Percentiles rank a stretch among this genome's conserved stretches.
Evolutionary conservation across 2,888 invertebrate genomes (phyloP).

Genomic region (Augochlorella aurata): DNA sequence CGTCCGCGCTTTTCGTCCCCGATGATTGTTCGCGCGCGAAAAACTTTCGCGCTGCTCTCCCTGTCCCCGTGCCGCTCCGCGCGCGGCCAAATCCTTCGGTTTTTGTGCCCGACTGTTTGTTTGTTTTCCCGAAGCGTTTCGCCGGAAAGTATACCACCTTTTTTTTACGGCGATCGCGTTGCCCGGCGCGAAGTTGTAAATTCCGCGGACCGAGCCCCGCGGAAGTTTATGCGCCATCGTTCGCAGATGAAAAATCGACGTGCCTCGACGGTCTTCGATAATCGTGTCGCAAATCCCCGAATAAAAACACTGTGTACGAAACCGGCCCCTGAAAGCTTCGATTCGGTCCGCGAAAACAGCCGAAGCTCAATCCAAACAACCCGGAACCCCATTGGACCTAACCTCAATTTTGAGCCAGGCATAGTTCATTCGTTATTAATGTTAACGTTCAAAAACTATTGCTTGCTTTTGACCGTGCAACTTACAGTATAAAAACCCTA

Average conservation of each 20-base stretch:
- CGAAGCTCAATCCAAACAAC: not conserved
- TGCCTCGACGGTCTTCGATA: not conserved
- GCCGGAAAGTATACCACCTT: not conserved
- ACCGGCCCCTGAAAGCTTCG: not conserved
- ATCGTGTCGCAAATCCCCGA: not conserved
- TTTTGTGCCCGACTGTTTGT: not conserved
- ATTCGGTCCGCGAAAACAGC: not conserved
- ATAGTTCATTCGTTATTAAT: no score
- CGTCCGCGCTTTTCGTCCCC: constrained; percentile 7
- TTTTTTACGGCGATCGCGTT: constrained; percentile 7
- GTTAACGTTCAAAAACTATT: no score
- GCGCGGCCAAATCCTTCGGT: not conserved
- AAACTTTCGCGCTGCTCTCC: constrained; percentile 4
- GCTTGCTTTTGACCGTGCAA: no score
- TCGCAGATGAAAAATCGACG: not conserved
- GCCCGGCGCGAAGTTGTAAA: constrained; percentile 1
- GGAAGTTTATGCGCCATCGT: not conserved
- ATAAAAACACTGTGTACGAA: not conserved
- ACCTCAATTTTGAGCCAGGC: no score
- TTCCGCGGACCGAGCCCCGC: not conserved
- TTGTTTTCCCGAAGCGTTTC: constrained; percentile 19
- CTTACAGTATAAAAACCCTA: no score
- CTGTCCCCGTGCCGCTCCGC: not conserved
- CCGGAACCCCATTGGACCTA: no score
- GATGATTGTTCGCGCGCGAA: constrained; percentile 12